These are phyloP conservation scores for Lethocerus indicus DNA, from an alignment of 1,140 invertebrate genomes.

Conservation along the genomic window DNA sequence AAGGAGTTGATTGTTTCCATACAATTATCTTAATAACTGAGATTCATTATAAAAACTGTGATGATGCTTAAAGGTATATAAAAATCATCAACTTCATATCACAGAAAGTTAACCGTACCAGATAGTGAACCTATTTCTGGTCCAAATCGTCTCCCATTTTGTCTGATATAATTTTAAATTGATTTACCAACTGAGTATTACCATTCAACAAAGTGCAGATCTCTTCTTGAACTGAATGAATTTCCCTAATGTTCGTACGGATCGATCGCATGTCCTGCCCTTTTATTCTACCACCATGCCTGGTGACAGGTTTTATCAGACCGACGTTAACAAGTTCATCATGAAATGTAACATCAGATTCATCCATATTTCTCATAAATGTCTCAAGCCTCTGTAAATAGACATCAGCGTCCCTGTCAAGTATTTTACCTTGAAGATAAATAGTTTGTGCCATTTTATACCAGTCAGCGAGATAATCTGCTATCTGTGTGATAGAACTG, in stretches of 20 bases:
- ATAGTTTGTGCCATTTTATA: conserved; percentile 70
- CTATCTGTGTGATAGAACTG: conserved; percentile 43
- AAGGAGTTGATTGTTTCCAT: too few species aligned
- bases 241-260: conserved; percentile 26
- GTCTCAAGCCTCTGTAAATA: conserved; percentile 27
- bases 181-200: too few species aligned
- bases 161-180: too few species aligned
- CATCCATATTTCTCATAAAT: conserved; percentile 19
- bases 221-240: conserved; percentile 27
- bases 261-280: conserved; percentile 14
- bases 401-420: conserved; percentile 48
- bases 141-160: too few species aligned
- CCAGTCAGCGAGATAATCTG: conserved; percentile 62
- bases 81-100: too few species aligned
- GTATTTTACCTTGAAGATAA: conserved; percentile 50
- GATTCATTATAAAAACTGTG: too few species aligned
- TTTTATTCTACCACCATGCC: conserved; percentile 8
- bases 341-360: conserved; percentile 19
- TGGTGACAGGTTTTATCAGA: conserved; percentile 6
- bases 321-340: conserved; percentile 16
- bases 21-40: too few species aligned
- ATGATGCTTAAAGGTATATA: too few species aligned
- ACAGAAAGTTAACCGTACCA: too few species aligned
- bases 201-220: conserved; percentile 23
- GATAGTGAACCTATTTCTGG: too few species aligned